Percentiles rank a stretch among this genome's conserved stretches.
Evolutionary conservation across 2,797 vertebrate genomes (phyloP).

Genomic region (Artibeus lituratus): DNA sequence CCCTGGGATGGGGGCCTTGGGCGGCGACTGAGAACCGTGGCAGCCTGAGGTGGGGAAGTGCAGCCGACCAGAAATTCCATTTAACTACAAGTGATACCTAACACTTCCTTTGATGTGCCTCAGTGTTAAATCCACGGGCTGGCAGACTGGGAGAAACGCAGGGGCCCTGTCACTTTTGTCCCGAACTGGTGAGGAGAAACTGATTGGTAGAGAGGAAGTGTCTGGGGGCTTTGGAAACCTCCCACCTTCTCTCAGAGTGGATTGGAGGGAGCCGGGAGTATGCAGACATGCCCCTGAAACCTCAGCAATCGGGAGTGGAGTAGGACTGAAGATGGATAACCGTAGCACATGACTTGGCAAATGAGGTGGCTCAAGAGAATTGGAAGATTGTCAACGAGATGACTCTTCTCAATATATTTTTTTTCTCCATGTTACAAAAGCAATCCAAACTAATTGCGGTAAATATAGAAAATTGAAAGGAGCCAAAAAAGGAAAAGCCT

Average conservation of each 20-base stretch:
- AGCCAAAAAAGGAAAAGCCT: constrained; percentile 51
- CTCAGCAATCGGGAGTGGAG: neutral
- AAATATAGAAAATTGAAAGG: constrained; percentile 53
- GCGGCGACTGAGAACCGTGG: neutral
- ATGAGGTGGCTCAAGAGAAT: neutral
- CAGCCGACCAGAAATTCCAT: neutral
- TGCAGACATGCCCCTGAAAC: neutral
- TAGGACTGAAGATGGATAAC: neutral
- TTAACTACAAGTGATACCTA: neutral
- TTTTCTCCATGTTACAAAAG: constrained; percentile 35
- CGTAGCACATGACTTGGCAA: neutral
- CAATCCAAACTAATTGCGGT: constrained; percentile 56
- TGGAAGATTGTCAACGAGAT: constrained; percentile 6
- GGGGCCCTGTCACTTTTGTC: neutral
- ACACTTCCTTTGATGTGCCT: neutral
- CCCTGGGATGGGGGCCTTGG: neutral
- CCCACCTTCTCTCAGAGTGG: neutral
- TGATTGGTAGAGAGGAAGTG: neutral
- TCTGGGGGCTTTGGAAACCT: neutral
- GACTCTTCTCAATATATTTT: constrained; percentile 17
- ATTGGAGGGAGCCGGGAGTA: neutral
- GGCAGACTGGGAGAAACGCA: neutral
- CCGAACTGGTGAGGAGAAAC: neutral
- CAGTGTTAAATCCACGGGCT: neutral
- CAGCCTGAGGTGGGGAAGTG: neutral